Evolutionary conservation across 2,888 invertebrate genomes (phyloP), one percentile per base, ranked within the genome.

Genomic region (Eulithis testata): DNA sequence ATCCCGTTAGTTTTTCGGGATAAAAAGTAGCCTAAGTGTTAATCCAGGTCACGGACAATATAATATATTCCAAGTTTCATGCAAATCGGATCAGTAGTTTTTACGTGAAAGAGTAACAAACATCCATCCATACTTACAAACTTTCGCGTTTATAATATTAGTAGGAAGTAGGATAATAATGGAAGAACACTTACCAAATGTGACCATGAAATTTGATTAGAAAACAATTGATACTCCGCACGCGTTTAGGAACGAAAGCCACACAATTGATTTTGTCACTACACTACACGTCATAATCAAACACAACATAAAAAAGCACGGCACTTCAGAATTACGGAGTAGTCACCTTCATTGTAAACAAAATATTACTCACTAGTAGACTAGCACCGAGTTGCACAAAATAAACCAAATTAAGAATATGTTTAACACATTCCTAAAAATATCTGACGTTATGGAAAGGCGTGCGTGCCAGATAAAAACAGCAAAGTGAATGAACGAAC

Each of bases 361-460:
- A 12, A n/a, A 5, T 40, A 14, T 40, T 53, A 12, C 4, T 53
- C 14, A 47, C 21, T 6, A 70, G 59, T 70, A 63, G 63, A 56
- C 63, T 58, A 50, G 65, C 61, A 63, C 65, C 55, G 68, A 60
- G 49, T 21, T n/a, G 49, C 49, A 21, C 49, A 21, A 7, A 9
- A 21, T 49, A 7, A 49, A 49, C 21, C 11, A 4, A 11, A 49
- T 2, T 21, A 11, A 21, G 9, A 21, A 21, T 21, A 3, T 9
- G 9, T 3, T 11, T 40, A 40, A 59, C 40, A 27, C 31, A 21
- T 11, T 52, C 44, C 6, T n/a, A 36, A 14, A 37, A 63, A 65
- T 64, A 66, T 60, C 62, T 69, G 64, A 65, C 62, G 57, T 50
- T 57, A 55, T 36, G 49, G 37, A 9, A 27, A 56, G 61, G 45